A percentile compares a stretch with the other conserved stretches of the same genome.
Conservation (phyloP, 2,888 invertebrate genomes). For the Diabrotica balteata region DNA sequence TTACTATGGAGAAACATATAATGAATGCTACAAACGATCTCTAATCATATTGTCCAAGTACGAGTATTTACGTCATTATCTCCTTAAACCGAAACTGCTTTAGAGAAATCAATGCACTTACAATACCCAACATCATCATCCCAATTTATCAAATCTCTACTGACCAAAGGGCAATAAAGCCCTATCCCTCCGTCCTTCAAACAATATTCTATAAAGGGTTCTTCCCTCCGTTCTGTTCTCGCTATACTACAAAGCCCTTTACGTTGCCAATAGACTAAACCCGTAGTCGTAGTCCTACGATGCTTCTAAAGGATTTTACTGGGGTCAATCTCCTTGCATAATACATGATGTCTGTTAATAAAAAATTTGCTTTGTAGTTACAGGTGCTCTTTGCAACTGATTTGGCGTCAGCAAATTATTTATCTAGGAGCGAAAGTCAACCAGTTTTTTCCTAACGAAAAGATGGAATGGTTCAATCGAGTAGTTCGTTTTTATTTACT, state of each 20-base stretch:
- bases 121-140: conserved; percentile 23
- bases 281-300: conserved; percentile 8
- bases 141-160: conserved; percentile 28
- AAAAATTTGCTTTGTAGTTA: not conserved
- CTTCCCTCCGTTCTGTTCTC: conserved; percentile 24
- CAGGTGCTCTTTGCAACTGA: not conserved
- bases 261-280: conserved; percentile 26
- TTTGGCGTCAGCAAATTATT: no score
- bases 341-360: conserved; percentile 8
- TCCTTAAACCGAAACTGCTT: not conserved
- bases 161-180: conserved; percentile 30
- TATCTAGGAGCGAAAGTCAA: no score
- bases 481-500: no score
- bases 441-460: no score
- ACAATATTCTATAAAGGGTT: conserved; percentile 30
- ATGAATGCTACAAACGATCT: no score
- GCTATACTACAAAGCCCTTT: conserved; percentile 23
- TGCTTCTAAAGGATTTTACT: conserved; percentile 15
- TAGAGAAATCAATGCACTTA: conserved; percentile 7
- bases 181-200: conserved; percentile 23
- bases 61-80: not conserved
- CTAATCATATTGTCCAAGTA: no score
- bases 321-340: conserved; percentile 20
- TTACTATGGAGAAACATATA: no score
- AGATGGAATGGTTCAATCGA: no score